Evolutionary conservation across 2,888 invertebrate genomes (phyloP).

Genomic region (Eustalomyia histrio): DNA sequence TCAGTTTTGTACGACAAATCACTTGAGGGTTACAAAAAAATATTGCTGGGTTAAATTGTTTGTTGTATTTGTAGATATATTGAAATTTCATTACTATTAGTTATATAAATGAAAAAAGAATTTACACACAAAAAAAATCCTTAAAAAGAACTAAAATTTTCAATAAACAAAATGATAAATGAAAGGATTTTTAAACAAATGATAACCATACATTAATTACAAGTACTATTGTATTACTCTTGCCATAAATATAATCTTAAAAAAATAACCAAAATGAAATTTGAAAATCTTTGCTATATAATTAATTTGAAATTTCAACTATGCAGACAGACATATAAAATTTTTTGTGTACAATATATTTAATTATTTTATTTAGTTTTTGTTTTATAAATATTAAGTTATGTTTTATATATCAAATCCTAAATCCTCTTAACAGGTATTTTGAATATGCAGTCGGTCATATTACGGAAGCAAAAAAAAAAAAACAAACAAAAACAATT

Average conservation of each 20-base stretch:
- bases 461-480: constrained; percentile 15
- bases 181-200: constrained; percentile 40
- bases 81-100: constrained; percentile 44
- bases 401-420: background rate
- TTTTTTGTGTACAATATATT: background rate
- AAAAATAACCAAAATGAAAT: background rate
- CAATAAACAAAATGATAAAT: constrained; percentile 61
- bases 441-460: constrained; percentile 44
- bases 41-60: background rate
- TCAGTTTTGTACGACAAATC: background rate
- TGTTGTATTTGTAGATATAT: constrained; percentile 15
- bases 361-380: background rate
- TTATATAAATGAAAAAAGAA: constrained; percentile 33
- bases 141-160: constrained; percentile 36
- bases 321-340: constrained; percentile 13
- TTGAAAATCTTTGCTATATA: background rate
- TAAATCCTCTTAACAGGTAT: constrained; percentile 49
- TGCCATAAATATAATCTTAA: background rate
- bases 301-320: constrained; percentile 32
- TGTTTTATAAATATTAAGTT: background rate
- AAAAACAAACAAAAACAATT: background rate
- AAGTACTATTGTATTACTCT: background rate
- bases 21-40: background rate
- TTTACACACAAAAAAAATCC: background rate
- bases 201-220: constrained; percentile 6